Evolutionary conservation across 2,888 invertebrate species (phyloP), one percentile per base, ranked within the genome.

Genomic region (Meganola albula): DNA sequence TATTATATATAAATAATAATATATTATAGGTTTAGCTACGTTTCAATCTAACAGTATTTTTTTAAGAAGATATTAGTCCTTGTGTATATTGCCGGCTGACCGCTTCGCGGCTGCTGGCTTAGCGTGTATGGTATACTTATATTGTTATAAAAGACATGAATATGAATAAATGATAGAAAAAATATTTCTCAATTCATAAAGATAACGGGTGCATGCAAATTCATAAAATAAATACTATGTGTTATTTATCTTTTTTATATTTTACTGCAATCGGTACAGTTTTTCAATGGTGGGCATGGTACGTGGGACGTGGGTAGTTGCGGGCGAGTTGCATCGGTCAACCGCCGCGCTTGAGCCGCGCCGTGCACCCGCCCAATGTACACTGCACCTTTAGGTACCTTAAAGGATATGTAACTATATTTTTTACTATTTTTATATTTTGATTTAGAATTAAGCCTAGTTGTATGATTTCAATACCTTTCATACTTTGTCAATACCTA

Each of bases 31-130:
- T 68, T 78, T 83, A 84, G 84, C 82, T 80, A 80, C 76, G 74
- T 85, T 85, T 84, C 85, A 83, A 84, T 84, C 84, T 85, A 85
- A 85, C 84, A 84, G 85, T 85, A 85, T 85, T 85, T 85, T 85
- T 85, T 83, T 85, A 85, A 84, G 78, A 84, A 84, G 84, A 85
- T 85, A 85, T 85, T 84, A 84, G 84, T 79, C 80, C 82, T 82
- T 63, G 79, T 82, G 84, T 84, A 84, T 74, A 83, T 80, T 71
- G 70, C 70, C 70, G 77, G 78, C 51, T 65, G 74, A 53, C 67
- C 68, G 74, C 69, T 42, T 59, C 68, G 71, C 69, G 72, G 72
- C 64, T 72, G 50, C 74, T 68, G 76, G 73, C 60, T 72, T 83
- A 83, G 82, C 68, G 71, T 79, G 66, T 83, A 84, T 70, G 67